Evolutionary conservation across 2,888 invertebrate genomes (phyloP).

Genomic region (Mythimna pallens): DNA sequence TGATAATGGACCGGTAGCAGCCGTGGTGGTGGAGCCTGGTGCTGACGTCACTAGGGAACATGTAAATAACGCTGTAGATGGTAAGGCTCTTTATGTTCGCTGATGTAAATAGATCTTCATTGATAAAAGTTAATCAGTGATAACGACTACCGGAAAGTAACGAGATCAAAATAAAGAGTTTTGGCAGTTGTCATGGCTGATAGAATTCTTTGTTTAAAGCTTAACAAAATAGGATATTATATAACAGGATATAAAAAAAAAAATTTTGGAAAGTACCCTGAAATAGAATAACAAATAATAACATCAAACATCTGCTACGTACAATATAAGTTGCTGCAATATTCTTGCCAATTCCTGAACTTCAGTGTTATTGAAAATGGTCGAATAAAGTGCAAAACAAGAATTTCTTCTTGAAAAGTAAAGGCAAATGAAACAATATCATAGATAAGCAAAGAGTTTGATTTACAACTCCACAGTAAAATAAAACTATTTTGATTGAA

Average conservation of each 20-base stretch:
- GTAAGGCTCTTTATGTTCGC: conserved; percentile 27
- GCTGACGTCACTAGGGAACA: conserved; percentile 59
- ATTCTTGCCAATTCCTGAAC: conserved; percentile 29
- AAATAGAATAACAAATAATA: background rate
- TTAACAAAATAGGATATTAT: no score
- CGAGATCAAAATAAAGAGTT: no score
- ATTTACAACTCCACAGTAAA: no score
- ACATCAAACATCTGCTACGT: conserved; percentile 27
- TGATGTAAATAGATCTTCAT: no score
- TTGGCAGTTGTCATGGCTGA: no score
- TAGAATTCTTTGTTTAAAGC: no score
- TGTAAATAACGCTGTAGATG: conserved; percentile 69
- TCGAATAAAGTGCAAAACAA: conserved; percentile 18
- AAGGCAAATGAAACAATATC: conserved; percentile 1
- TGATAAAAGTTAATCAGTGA: no score
- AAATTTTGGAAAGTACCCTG: no score
- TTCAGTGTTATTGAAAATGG: conserved; percentile 39
- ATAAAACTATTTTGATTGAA: no score
- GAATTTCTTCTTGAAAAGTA: conserved; percentile 12
- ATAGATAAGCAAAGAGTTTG: no score
- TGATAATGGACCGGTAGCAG: conserved; percentile 72
- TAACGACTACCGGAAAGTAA: no score
- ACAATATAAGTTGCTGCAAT: conserved; percentile 7
- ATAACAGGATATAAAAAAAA: no score
- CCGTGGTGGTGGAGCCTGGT: conserved; percentile 60